A percentile compares a stretch with the other conserved stretches of the same genome.
Conservation (phyloP, 2,888 invertebrate species). For the Creontiades dilutus region DNA sequence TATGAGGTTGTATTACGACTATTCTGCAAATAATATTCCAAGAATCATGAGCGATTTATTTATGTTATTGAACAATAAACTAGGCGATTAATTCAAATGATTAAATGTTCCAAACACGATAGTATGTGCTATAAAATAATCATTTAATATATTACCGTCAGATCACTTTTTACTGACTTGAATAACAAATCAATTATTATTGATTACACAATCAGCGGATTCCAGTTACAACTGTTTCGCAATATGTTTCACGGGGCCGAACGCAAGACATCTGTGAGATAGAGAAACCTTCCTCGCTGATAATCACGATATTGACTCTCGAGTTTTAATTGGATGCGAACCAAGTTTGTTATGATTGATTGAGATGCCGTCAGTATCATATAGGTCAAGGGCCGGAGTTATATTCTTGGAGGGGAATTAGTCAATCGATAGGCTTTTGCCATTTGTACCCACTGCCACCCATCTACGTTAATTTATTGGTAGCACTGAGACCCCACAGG, state of each 20-base stretch:
- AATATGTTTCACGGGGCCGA: neutral
- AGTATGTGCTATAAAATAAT: neutral
- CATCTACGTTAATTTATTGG: neutral
- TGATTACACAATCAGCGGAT: neutral
- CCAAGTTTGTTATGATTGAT: constrained; percentile 36
- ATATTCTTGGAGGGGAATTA: constrained; percentile 1
- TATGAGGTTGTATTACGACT: no score
- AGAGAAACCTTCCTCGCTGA: neutral
- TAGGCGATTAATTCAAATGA: no score
- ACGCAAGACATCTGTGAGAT: constrained; percentile 11
- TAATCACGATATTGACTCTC: constrained; percentile 24
- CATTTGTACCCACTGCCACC: neutral
- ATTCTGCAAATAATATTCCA: no score
- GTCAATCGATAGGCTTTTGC: neutral
- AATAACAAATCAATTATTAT: neutral
- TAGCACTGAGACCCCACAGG: neutral
- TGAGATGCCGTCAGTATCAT: neutral
- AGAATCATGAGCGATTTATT: no score
- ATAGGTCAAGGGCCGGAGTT: neutral
- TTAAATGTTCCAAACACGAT: no score
- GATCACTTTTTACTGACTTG: neutral
- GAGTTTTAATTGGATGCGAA: constrained; percentile 42
- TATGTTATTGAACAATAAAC: no score
- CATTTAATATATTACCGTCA: neutral
- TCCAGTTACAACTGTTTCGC: neutral